Evolutionary conservation across 2,113 vertebrate genomes (phyloP).

Genomic region (Sprattus sprattus): DNA sequence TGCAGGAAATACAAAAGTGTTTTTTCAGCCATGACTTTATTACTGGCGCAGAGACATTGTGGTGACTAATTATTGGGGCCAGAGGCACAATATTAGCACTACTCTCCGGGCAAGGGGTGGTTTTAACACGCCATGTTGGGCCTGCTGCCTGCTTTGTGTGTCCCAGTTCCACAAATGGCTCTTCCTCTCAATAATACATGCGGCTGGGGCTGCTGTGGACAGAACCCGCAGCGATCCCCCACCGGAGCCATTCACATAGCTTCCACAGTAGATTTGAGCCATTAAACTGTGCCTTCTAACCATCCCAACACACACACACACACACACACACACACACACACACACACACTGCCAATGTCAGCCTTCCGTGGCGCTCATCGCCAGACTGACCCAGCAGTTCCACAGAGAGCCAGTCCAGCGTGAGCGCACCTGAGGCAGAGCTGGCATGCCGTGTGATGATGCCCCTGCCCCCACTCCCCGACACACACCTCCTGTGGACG

Average conservation of each 20-base stretch:
- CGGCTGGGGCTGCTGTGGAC: not conserved
- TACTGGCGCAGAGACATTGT: slow-evolving; percentile 45
- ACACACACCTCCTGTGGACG: not conserved
- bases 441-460: not conserved
- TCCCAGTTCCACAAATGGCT: slow-evolving; percentile 36
- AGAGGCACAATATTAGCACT: slow-evolving; percentile 39
- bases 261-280: slow-evolving; percentile 35
- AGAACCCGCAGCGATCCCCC: slow-evolving; percentile 1
- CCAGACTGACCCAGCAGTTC: not conserved
- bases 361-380: not conserved
- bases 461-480: not conserved
- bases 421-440: slow-evolving; percentile 31
- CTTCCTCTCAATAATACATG: slow-evolving; percentile 34
- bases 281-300: slow-evolving; percentile 40
- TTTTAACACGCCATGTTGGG: not conserved
- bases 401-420: not conserved
- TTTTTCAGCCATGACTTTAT: slow-evolving; percentile 27
- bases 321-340: slow-evolving; percentile 7
- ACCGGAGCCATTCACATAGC: slow-evolving; percentile 36
- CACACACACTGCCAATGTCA: not conserved
- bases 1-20: not conserved
- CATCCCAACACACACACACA: slow-evolving; percentile 1
- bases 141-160: slow-evolving; percentile 24
- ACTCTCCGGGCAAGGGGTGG: slow-evolving; percentile 30
- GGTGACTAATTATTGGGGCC: slow-evolving; percentile 52